These are phyloP conservation scores for Chanos chanos DNA, from an alignment of 2,797 vertebrate genomes.

Conservation along the genomic window DNA sequence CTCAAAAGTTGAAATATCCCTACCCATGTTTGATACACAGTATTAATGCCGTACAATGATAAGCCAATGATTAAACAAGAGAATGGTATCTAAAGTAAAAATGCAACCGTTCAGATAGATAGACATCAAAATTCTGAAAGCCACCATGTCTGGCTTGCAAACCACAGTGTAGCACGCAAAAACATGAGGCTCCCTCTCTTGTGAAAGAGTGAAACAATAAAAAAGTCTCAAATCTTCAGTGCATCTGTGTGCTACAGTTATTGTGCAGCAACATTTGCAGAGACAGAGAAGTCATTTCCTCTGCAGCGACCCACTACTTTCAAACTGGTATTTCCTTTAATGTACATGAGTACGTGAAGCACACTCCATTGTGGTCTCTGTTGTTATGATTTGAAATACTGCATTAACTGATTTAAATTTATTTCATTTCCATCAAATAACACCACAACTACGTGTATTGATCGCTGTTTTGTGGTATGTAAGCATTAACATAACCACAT, in stretches of 20 bases:
- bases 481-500: neutral
- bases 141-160: neutral
- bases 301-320: constrained; percentile 31
- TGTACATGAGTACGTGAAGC: constrained; percentile 2
- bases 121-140: neutral
- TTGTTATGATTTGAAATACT: neutral
- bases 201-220: constrained; percentile 9
- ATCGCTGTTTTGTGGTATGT: neutral
- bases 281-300: constrained; percentile 29
- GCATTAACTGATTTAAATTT: constrained; percentile 1
- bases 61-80: too few species aligned
- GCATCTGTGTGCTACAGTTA: constrained; percentile 4
- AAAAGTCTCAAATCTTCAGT: constrained; percentile 19
- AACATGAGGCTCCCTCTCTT: neutral
- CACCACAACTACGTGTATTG: too few species aligned
- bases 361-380: neutral
- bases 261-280: constrained; percentile 25
- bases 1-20: too few species aligned
- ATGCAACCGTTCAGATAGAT: neutral
- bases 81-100: too few species aligned
- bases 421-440: neutral
- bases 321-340: constrained; percentile 40
- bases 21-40: too few species aligned
- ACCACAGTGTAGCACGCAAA: constrained; percentile 1
- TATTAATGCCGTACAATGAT: too few species aligned